A percentile compares a stretch with the other conserved stretches of the same genome.
phyloP scores from a whole-genome alignment of 2,113 vertebrate genomes.

The Dasyornis broadbenti region DNA sequence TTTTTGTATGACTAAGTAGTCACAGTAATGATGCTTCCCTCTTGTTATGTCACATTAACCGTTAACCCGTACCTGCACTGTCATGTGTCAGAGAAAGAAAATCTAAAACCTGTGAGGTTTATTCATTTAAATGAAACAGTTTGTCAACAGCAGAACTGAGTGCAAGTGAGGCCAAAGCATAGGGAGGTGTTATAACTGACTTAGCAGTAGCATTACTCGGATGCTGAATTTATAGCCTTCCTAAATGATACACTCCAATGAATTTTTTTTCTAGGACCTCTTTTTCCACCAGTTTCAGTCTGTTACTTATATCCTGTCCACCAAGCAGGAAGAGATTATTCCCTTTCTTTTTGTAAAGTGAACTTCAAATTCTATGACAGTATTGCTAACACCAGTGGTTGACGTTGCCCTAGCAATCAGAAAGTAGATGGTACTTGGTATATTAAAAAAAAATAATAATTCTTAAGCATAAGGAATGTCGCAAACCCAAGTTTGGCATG shows the following conservation, averaged over 20 bases:
- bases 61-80: not conserved
- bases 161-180: not conserved
- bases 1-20: not conserved
- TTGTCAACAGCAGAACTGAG: not conserved
- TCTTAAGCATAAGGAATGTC: not conserved
- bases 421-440: not conserved
- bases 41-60: not conserved
- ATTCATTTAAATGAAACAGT: not conserved
- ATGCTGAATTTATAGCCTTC: not conserved
- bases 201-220: not conserved
- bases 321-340: not conserved
- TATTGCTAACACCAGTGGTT: not conserved
- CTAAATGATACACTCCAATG: not conserved
- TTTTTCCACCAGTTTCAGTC: not conserved
- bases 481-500: not conserved
- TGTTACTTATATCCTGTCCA: not conserved
- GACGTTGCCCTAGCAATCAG: constrained; percentile 3
- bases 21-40: not conserved
- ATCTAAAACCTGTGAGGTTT: not conserved
- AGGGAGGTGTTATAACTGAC: not conserved
- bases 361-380: not conserved
- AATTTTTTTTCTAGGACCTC: not conserved
- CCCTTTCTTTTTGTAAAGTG: not conserved
- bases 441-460: not conserved
- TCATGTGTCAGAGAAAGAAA: not conserved